phyloP scores from a whole-genome alignment of 23 tunicate genomes.

The Styela clava region DNA sequence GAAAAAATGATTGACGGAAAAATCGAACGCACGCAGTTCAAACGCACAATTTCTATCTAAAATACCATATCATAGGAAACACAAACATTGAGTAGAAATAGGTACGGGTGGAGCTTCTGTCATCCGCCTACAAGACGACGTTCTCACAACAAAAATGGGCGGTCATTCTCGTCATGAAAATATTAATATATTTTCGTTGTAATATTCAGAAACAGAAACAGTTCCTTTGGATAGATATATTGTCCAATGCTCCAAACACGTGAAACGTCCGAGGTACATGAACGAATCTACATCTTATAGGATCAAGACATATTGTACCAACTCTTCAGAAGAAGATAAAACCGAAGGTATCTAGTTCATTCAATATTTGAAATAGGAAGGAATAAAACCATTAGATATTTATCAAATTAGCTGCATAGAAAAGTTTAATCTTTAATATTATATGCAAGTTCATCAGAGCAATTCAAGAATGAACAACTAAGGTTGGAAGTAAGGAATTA shows the following conservation, averaged over 20 bases:
- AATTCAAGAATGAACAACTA: no score
- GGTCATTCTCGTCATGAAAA: no score
- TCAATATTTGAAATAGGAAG: no score
- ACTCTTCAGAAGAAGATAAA: slow-evolving; percentile 14
- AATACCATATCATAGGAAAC: no score
- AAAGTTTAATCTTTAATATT: no score
- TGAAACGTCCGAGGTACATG: slow-evolving; percentile 48
- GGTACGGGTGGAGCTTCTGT: background rate
- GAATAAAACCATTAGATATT: no score
- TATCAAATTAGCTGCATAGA: no score
- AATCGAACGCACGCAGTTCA: no score
- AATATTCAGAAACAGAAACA: slow-evolving; percentile 35
- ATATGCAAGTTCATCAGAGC: no score
- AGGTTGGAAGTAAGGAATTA: no score
- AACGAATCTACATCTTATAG: background rate
- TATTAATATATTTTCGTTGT: background rate
- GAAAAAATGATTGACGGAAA: background rate
- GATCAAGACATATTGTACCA: background rate
- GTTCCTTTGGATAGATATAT: slow-evolving; percentile 50
- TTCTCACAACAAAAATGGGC: background rate
- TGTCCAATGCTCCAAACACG: slow-evolving; percentile 33
- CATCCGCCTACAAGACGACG: background rate
- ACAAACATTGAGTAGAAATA: background rate
- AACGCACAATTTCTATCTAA: no score
- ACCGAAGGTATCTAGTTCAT: background rate